Evolutionary conservation across 2,888 invertebrate genomes (phyloP), one percentile per base, ranked within the genome.

Genomic region (Eristalinus aeneus): DNA sequence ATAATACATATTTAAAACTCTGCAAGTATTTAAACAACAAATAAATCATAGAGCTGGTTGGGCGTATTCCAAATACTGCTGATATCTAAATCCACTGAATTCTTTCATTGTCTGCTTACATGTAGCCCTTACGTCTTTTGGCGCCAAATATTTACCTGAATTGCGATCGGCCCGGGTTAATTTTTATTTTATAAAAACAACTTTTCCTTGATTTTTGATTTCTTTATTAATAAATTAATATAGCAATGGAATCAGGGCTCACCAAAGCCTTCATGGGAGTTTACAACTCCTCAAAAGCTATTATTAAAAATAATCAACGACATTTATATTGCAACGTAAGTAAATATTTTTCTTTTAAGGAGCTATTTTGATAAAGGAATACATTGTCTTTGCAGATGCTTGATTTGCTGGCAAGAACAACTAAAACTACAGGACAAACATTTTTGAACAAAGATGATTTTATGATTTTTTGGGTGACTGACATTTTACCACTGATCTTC

Each of bases 401-500:
- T 71, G 91, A 91, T 65, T 83, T 94, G 60, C 88, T 94, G 20
- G 89, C 90, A 23, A 93, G 91, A 78, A 89, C 93, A 91, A 88
- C 90, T 89, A 86, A 92, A 91, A 86, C 92, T 89, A 88, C 93
- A 80, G 90, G 90, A 0, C 60, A 92, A 89, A 82, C 69, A 31
- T 74, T 67, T 11, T 10, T 73, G n/a, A 77, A 82, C 12, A 81
- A 53, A 27, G 78, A 85, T 11, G 92, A 93, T 58, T 93, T 93
- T 12, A 88, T 94, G 6, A 88, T 90, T 16, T 90, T 93, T 67
- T 94, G 94, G 94, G 92, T 94, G 53, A 90, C 91, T 1, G 93
- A 92, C 83, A 89, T 94, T 8, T 88, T 94, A 69, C 94, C 94
- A 0, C 89, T 92, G 20, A 89, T 93, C 74, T 93, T 94, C 63